Evolutionary conservation across 2,113 vertebrate genomes (phyloP).

Genomic region (Myocastor coypus): DNA sequence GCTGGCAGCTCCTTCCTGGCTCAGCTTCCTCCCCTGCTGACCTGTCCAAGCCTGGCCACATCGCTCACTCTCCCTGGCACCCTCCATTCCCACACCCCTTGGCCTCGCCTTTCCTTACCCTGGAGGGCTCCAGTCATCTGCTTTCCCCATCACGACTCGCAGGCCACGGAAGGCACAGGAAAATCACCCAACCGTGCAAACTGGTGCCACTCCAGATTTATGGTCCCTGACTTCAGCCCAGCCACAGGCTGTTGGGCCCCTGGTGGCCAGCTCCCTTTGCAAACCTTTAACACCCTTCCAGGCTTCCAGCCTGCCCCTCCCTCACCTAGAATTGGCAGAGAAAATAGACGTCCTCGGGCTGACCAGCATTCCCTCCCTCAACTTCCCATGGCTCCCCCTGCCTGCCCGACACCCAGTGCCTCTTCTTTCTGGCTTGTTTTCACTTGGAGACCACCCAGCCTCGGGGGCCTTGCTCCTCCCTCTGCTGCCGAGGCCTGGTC

Average conservation of each 20-base stretch:
- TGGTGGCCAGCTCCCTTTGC: slow-evolving; percentile 65
- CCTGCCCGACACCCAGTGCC: not conserved
- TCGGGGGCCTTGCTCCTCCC: not conserved
- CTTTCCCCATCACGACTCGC: slow-evolving; percentile 69
- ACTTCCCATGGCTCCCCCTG: not conserved
- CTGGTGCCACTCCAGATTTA: slow-evolving; percentile 73
- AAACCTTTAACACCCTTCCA: slow-evolving; percentile 41
- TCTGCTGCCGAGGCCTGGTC: not conserved
- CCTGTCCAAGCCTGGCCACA: slow-evolving; percentile 13
- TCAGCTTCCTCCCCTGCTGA: slow-evolving; percentile 37
- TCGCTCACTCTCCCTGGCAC: slow-evolving; percentile 55
- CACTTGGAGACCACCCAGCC: not conserved
- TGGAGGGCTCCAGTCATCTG: slow-evolving; percentile 57
- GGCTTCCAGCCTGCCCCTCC: not conserved
- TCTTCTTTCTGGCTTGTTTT: not conserved
- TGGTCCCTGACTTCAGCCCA: slow-evolving; percentile 59
- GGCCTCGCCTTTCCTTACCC: slow-evolving; percentile 56
- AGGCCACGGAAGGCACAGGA: slow-evolving; percentile 68
- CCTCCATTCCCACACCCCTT: slow-evolving; percentile 57
- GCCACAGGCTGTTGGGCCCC: slow-evolving; percentile 45
- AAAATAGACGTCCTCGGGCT: slow-evolving; percentile 35
- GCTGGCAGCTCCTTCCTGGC: slow-evolving; percentile 49
- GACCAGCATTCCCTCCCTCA: not conserved
- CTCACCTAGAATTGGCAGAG: not conserved
- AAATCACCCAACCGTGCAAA: slow-evolving; percentile 71